Evolutionary conservation across 2,113 vertebrate species (phyloP), one percentile per base, ranked within the genome.

Genomic region (Bostrychus sinensis): DNA sequence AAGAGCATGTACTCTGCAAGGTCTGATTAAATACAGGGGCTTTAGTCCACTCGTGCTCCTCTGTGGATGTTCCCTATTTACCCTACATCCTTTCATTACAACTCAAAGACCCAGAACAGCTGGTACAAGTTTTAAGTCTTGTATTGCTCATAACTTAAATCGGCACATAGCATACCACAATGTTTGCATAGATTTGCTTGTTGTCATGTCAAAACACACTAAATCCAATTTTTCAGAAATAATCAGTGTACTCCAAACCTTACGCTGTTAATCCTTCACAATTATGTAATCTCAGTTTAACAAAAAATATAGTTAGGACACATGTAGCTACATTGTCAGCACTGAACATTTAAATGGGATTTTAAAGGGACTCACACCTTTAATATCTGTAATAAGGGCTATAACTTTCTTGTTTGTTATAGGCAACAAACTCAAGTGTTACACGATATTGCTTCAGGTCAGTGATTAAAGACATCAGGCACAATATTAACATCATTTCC

Each of bases 101-200:
- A 56, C 56, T 70, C 66, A 51, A 51, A 41, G 26, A 64, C 60
- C 63, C 56, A 30, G 16, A 39, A 70, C 17, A 23, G 25, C 14
- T 19, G 22, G 43, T 34, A 19, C 10, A 32, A 19, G 19, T 34
- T 57, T 34, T 32, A 45, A 34, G 7, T 13, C 13, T 70, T 37
- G 57, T 76, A 71, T 85, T 85, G 80, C 83, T 78, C 59, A 74
- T 64, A 50, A 48, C 51, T 80, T 66, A 77, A 66, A 76, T 67
- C 84, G 51, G 16, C 42, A 65, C 11, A 67, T 59, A 46, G 20
- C 43, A 46, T 46, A 46, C 20, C 12, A 23, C 37, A 71, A 59
- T 43, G 67, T 81, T 88, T 88, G 86, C 88, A 88, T 86, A 88
- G 87, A 85, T 69, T 62, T 60, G 16, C 61, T 69, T 67, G 37